Evolutionary conservation across 2,888 invertebrate species (phyloP), one percentile per base, ranked within the genome.

Genomic region (Leucophora obtusa): DNA sequence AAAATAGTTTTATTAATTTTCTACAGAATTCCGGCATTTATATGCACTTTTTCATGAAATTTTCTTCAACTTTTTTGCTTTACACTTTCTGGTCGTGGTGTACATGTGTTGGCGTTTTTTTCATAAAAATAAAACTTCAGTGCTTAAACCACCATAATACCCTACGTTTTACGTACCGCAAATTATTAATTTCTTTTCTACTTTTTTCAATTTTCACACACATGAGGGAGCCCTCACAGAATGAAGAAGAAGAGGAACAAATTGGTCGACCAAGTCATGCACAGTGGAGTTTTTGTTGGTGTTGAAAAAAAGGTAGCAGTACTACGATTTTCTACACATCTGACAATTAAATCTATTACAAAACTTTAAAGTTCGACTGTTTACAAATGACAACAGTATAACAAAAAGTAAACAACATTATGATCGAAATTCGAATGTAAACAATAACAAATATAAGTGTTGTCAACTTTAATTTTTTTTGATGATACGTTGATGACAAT

Each of bases 341-440:
- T 79, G 74, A 58, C 63, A 76, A 35, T 58, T 35, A 50, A 81
- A 77, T 81, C 81, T 81, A 77, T 77, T 81, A 81, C 81, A 81
- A 81, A 77, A 74, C 14, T 43, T 35, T 43, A 59, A 60, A 70
- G 68, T 79, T 76, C 51, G 75, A 71, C 69, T 79, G 62, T 60
- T 70, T 74, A 58, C 68, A 24, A 60, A 74, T 65, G 24, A 58
- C 14, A 72, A 53, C 17, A 74, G n/a, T n/a, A n/a, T 33, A 59
- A 65, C 50, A 76, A 59, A 24, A 68, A 35, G 53, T 15, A 35
- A 60, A 35, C 33, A 53, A 43, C 15, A 65, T 10, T 9, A n/a
- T 47, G 43, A 47, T 47, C 43, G 43, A 47, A 47, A n/a, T 56
- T 24, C 54, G 24, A n/a, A 24, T n/a, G 28, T 28, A 56, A 59